These are phyloP conservation scores for Himalopsyche japonica DNA, from an alignment of 2,888 invertebrate species.

Conservation along the genomic window DNA sequence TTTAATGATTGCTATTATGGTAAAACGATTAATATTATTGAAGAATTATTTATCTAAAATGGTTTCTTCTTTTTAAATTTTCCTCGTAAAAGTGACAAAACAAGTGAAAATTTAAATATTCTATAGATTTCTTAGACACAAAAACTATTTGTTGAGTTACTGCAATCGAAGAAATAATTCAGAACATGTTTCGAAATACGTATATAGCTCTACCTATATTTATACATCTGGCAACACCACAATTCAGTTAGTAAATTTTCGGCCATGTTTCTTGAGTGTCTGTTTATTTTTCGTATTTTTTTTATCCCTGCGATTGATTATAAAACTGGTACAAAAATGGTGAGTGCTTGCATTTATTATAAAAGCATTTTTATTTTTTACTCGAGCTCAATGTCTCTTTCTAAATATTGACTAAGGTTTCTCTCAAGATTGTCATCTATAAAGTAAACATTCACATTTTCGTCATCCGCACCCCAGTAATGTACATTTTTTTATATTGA, in stretches of 20 bases:
- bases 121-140: no score
- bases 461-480: not conserved
- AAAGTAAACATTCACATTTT: not conserved
- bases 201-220: no score
- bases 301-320: conserved; percentile 19
- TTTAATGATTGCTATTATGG: no score
- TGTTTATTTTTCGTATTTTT: conserved; percentile 32
- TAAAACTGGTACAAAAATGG: conserved; percentile 26
- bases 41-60: no score
- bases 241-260: not conserved
- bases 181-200: no score
- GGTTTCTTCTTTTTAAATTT: no score
- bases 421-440: not conserved
- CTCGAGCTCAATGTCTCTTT: not conserved
- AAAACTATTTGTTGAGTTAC: no score
- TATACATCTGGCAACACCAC: not conserved
- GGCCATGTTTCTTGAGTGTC: conserved; percentile 26
- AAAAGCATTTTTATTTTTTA: not conserved
- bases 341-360: conserved; percentile 2
- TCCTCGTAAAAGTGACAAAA: no score
- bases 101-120: no score
- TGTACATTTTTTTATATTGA: no score
- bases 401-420: not conserved
- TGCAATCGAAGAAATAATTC: no score
- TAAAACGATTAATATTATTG: no score